Evolutionary conservation across 2,888 invertebrate genomes (phyloP).

Genomic region (Salpingus planirostris): DNA sequence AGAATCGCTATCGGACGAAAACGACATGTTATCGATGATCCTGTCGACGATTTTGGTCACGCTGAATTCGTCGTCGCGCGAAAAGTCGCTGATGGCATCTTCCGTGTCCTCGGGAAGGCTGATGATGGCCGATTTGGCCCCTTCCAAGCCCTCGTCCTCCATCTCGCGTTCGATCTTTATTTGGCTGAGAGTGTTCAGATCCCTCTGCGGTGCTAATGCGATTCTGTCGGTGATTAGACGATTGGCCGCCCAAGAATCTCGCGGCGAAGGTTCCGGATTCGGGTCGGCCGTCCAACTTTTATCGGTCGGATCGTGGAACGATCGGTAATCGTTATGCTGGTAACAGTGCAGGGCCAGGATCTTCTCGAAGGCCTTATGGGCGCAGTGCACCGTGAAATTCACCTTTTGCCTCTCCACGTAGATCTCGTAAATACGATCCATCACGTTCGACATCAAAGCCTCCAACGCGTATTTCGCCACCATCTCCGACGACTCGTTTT

Average conservation of each 20-base stretch:
- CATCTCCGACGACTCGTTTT: no score
- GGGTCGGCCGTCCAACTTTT: constrained; percentile 4
- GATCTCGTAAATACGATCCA: constrained; percentile 5
- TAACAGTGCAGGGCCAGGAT: constrained; percentile 5
- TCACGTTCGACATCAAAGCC: constrained; percentile 3
- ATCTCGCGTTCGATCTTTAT: constrained; percentile 3
- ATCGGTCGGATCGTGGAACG: background rate
- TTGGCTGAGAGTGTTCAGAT: constrained; percentile 3
- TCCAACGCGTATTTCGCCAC: constrained; percentile 2
- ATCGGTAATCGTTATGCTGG: constrained; percentile 7
- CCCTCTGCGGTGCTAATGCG: background rate
- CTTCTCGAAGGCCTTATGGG: constrained; percentile 7
- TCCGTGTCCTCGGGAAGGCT: no score
- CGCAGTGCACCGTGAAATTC: constrained; percentile 10
- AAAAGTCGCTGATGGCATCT: no score
- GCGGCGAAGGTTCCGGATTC: constrained; percentile 3
- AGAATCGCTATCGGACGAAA: no score
- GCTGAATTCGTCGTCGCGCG: no score
- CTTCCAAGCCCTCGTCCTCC: constrained; percentile 1
- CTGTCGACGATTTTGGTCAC: no score
- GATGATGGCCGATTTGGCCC: constrained; percentile 2
- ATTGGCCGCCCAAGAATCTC: constrained; percentile 9
- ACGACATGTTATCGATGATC: no score
- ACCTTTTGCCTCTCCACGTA: constrained; percentile 8
- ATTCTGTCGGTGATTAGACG: constrained; percentile 4